Conservation (phyloP, 2,113 vertebrate species). For the Drymodes brunneopygia region DNA sequence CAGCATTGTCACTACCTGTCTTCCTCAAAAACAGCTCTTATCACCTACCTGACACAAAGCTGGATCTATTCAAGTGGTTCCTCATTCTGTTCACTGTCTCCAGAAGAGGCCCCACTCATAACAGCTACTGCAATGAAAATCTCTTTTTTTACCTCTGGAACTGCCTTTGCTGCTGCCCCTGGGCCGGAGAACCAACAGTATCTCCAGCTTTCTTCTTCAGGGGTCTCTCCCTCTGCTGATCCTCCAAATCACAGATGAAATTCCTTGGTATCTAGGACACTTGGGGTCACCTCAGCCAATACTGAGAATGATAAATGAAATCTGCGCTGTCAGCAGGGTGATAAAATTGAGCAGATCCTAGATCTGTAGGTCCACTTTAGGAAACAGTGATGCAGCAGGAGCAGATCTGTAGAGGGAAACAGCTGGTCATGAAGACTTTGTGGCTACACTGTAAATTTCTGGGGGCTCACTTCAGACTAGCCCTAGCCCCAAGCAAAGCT, state of each 20-base stretch:
- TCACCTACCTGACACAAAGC: background rate
- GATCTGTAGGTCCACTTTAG: accelerated
- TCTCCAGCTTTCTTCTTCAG: background rate
- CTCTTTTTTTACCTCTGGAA: background rate
- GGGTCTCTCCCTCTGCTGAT: background rate
- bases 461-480: background rate
- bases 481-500: background rate
- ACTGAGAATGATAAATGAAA: background rate
- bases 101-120: background rate
- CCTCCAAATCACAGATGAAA: background rate
- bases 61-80: background rate
- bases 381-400: background rate
- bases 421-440: background rate
- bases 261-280: background rate
- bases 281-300: background rate
- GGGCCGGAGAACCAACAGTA: background rate
- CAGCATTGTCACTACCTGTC: accelerated
- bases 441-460: no score
- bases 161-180: background rate
- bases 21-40: background rate
- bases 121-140: background rate
- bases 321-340: background rate
- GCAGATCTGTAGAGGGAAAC: background rate
- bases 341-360: background rate
- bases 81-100: background rate